A percentile compares a stretch with the other conserved stretches of the same genome.
Evolutionary conservation across 30 jellyfish, hydroid and myxozoan genomes (phyloP).

Genomic region (Sanderia malayensis): DNA sequence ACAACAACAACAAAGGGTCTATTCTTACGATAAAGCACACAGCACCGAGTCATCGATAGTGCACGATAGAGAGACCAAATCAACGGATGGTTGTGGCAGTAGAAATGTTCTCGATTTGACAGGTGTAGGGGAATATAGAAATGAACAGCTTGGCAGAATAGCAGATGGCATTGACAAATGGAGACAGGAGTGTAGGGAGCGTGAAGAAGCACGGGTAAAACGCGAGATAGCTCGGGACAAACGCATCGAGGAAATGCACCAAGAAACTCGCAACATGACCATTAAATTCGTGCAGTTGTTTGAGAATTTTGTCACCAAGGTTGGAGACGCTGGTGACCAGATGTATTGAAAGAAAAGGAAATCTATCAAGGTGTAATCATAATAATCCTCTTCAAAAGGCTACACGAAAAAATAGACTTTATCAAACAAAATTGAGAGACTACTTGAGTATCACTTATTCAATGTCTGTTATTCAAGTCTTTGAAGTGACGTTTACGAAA

Average conservation of each 20-base stretch:
- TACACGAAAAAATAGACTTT: too few species aligned
- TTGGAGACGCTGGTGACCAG: slow-evolving; percentile 13
- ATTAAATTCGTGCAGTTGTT: slow-evolving; percentile 33
- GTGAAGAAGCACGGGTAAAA: slow-evolving; percentile 20
- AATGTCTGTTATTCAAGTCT: too few species aligned
- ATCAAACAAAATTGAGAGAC: too few species aligned
- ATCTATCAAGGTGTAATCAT: too few species aligned
- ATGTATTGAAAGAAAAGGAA: too few species aligned
- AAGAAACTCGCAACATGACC: slow-evolving; percentile 27
- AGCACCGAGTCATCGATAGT: too few species aligned
- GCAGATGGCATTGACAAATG: slow-evolving; percentile 33
- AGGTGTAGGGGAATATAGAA: not conserved
- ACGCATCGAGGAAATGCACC: slow-evolving; percentile 44
- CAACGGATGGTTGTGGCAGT: not conserved
- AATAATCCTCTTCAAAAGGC: too few species aligned
- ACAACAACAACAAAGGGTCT: too few species aligned
- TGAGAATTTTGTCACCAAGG: slow-evolving; percentile 28
- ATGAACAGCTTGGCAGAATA: not conserved
- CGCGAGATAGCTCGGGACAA: slow-evolving; percentile 42
- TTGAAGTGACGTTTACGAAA: too few species aligned
- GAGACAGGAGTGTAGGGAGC: slow-evolving; percentile 33
- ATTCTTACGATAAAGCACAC: too few species aligned
- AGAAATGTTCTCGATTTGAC: slow-evolving; percentile 39
- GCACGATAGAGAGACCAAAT: too few species aligned
- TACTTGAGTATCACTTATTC: too few species aligned